Base-by-base conservation (phyloP, 2,797 vertebrate species). In the Pseudochaenichthys georgianus region DNA sequence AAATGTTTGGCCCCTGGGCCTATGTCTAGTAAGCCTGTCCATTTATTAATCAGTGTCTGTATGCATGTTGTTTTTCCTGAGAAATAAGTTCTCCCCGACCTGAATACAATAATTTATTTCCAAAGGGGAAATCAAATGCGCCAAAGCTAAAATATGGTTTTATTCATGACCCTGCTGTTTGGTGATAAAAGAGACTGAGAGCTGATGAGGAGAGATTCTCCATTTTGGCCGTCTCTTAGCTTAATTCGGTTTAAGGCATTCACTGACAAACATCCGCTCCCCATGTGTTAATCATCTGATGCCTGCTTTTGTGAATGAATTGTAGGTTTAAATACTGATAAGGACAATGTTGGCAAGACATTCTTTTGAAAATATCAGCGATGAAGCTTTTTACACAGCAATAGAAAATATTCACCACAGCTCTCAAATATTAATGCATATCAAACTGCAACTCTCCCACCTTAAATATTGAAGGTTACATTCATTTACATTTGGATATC, bases 401-500 rank as follows among this genome's bases (percentile, higher is more conserved):
- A 19, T 23, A 64, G 7, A 52, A 80, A 66, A 47, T 58, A 19
- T 57, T 48, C 9, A 42, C 53, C 38, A 61, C 41, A 31, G 52
- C 66, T 76, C 23, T 75, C 28, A 68, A 50, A 62, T 78, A 66
- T 75, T 38, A 45, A 66, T 71, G 50, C 3, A 11, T 6, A 41
- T 64, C 28, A 48, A 80, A 69, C n/a, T 41, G 43, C 23, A 64
- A 53, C 50, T 72, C 51, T 52, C 19, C 9, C 45, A n/a, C 38
- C 38, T 53, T 63, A 62, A 41, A 10, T 50, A 53, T 43, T 61
- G 16, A 65, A 60, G n/a, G 46, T 70, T 31, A 52, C 9, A 43
- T 50, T 63, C 5, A 61, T 73, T 80, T 85, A 75, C 68, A 79
- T 67, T 51, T 73, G 41, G 45, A 52, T 73, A 67, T 77, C 38